A percentile compares a stretch with the other conserved stretches of the same genome.
These are phyloP conservation scores for Apotomis turbidana DNA, from an alignment of 2,888 invertebrate species.

Conservation along the genomic window DNA sequence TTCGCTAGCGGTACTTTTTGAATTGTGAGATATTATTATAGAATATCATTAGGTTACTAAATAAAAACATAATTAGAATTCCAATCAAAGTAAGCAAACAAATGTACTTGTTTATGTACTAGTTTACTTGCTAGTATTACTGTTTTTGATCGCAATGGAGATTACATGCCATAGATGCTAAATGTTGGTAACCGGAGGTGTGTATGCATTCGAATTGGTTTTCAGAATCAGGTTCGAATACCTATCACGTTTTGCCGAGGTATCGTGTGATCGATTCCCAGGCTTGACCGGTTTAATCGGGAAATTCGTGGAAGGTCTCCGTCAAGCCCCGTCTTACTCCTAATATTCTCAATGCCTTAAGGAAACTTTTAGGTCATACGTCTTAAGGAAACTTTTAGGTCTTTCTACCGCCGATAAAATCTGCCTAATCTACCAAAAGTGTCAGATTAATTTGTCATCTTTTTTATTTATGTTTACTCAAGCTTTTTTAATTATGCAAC, in stretches of 20 bases:
- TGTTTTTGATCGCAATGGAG: neutral
- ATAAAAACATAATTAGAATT: neutral
- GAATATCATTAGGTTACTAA: too few species aligned
- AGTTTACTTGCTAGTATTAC: neutral
- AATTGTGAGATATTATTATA: too few species aligned
- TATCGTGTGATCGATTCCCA: conserved; percentile 56
- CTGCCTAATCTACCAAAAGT: too few species aligned
- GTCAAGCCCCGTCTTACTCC: conserved; percentile 45
- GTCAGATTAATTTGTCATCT: neutral
- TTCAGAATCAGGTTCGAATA: conserved; percentile 57
- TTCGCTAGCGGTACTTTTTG: too few species aligned
- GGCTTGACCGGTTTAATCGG: conserved; percentile 69
- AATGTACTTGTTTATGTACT: neutral
- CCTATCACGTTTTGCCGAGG: conserved; percentile 61
- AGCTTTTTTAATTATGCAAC: conserved; percentile 2
- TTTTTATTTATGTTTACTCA: conserved; percentile 14
- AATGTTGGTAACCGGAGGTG: conserved; percentile 14
- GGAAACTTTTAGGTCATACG: neutral
- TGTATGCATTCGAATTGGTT: conserved; percentile 47
- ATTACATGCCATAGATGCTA: conserved; percentile 14
- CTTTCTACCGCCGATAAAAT: neutral
- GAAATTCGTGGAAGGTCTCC: conserved; percentile 73
- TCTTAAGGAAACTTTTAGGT: conserved; percentile 24
- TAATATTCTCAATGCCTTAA: conserved; percentile 39
- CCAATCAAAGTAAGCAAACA: neutral